A percentile compares a stretch with the other conserved stretches of the same genome.
phyloP scores from a whole-genome alignment of 2,797 vertebrate species.

The Myotis daubentonii region DNA sequence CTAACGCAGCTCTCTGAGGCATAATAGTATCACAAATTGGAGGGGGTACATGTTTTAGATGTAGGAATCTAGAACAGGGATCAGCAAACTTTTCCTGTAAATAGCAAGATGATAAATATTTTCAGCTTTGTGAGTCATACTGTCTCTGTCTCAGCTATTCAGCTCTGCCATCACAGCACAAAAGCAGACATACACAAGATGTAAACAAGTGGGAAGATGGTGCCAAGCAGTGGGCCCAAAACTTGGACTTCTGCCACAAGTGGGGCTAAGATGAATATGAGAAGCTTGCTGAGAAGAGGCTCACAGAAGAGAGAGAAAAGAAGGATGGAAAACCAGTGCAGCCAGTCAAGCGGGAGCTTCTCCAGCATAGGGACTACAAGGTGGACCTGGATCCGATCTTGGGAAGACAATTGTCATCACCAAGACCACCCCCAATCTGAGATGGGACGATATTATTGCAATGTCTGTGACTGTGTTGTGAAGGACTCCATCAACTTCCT shows the following conservation, averaged over 20 bases:
- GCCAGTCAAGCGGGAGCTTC: conserved; percentile 94
- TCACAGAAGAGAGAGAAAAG: conserved; percentile 95
- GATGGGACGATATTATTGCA: conserved; percentile 99
- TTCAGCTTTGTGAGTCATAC: background rate
- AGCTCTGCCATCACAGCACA: background rate
- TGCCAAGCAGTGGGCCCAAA: conserved; percentile 83
- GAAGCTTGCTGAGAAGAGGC: conserved; percentile 93
- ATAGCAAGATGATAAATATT: background rate
- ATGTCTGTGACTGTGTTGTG: conserved; percentile 98
- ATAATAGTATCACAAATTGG: background rate
- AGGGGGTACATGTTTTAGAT: background rate
- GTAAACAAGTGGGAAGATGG: background rate
- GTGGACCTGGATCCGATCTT: conserved; percentile 98
- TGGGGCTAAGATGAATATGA: conserved; percentile 99
- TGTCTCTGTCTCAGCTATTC: background rate
- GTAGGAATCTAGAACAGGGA: background rate
- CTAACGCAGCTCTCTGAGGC: background rate
- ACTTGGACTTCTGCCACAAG: conserved; percentile 95
- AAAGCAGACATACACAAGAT: background rate
- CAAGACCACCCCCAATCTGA: conserved; percentile 98
- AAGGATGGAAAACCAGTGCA: conserved; percentile 95
- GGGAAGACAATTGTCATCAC: conserved; percentile 99
- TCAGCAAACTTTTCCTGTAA: background rate
- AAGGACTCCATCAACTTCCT: conserved; percentile 99
- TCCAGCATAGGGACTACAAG: conserved; percentile 97